Evolutionary conservation across 1,140 invertebrate genomes (phyloP).

Genomic region (Leptinotarsa defecta): DNA sequence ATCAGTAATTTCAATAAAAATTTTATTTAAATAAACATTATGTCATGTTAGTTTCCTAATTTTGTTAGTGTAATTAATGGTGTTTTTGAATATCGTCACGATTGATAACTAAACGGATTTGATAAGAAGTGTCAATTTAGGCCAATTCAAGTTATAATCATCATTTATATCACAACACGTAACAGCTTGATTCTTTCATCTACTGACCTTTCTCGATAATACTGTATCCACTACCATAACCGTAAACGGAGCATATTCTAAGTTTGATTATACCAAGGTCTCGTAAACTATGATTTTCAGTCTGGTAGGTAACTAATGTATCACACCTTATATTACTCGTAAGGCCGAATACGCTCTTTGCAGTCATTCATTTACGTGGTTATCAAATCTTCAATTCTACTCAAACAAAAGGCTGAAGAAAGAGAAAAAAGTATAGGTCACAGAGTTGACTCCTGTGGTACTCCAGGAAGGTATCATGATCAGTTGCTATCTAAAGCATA

Average conservation of each 20-base stretch:
- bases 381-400: not conserved
- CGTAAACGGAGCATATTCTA: not conserved
- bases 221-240: too few species aligned
- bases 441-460: not conserved
- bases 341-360: not conserved
- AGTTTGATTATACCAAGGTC: not conserved
- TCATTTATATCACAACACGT: too few species aligned
- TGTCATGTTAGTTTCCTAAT: not conserved
- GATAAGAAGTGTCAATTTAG: too few species aligned
- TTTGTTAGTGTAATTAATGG: not conserved
- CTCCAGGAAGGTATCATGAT: not conserved
- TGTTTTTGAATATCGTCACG: not conserved
- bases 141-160: too few species aligned
- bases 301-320: not conserved
- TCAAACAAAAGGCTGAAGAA: not conserved
- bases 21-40: conserved; percentile 5
- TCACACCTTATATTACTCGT: not conserved
- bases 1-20: conserved; percentile 12
- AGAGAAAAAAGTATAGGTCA: not conserved
- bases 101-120: too few species aligned
- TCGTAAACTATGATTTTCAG: not conserved
- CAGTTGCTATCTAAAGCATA: not conserved
- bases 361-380: not conserved
- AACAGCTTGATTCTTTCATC: too few species aligned
- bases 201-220: too few species aligned